These are phyloP conservation scores for Eurystomus glaucurus DNA, from an alignment of 2,797 vertebrate species.

Conservation along the genomic window DNA sequence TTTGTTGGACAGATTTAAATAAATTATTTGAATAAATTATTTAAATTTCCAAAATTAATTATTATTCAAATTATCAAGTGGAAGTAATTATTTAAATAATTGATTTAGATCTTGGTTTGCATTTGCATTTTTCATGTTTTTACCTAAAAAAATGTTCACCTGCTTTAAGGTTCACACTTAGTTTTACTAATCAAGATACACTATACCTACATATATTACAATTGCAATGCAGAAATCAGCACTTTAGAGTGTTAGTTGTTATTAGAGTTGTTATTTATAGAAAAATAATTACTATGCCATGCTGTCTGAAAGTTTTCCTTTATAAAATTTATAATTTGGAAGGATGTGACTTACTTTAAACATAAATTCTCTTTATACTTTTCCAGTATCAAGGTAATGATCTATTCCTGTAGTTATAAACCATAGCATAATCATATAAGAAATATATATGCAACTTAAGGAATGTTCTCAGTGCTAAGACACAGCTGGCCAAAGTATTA, in stretches of 20 bases:
- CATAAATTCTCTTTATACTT: background rate
- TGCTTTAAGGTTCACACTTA: background rate
- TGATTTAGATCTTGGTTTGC: background rate
- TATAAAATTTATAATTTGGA: background rate
- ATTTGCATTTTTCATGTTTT: background rate
- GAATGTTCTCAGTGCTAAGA: background rate
- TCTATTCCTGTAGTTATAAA: background rate
- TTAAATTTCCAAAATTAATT: background rate
- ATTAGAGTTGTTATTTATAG: background rate
- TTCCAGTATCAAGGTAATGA: background rate
- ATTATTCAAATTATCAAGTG: background rate
- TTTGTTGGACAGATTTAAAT: background rate
- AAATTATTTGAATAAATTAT: background rate
- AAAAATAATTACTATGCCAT: background rate
- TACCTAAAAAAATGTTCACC: background rate
- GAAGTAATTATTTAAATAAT: background rate
- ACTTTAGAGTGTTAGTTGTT: background rate
- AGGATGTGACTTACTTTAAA: background rate
- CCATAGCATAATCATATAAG: background rate
- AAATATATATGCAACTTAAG: background rate
- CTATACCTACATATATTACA: background rate
- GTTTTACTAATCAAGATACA: background rate
- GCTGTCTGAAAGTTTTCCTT: background rate
- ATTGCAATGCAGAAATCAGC: background rate
- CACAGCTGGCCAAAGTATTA: background rate